Conservation (phyloP, 2,888 invertebrate species). For the Fissipunctia ypsillon region DNA sequence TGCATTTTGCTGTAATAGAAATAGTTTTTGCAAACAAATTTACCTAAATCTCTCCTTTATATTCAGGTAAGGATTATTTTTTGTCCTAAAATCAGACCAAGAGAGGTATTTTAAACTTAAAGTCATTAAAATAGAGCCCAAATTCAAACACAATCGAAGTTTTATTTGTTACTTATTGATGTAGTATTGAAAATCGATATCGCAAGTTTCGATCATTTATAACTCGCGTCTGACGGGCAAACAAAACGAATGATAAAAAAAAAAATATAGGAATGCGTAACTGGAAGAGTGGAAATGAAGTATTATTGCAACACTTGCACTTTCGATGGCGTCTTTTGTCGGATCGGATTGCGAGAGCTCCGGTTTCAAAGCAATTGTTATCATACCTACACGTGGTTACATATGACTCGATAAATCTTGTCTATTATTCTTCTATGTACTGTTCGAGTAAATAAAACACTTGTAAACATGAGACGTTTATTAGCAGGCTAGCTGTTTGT, state of each 20-base stretch:
- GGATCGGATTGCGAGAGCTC: conserved; percentile 76
- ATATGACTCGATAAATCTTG: conserved; percentile 20
- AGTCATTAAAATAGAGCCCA: conserved; percentile 53
- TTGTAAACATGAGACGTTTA: conserved; percentile 15
- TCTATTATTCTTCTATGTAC: conserved; percentile 27
- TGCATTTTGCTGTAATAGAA: conserved; percentile 68
- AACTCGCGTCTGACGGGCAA: conserved; percentile 87
- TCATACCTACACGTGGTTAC: conserved; percentile 68
- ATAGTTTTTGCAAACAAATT: conserved; percentile 73
- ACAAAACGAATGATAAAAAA: conserved; percentile 85
- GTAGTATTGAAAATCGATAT: conserved; percentile 84
- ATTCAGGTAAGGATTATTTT: conserved; percentile 82
- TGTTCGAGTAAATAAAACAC: conserved; percentile 35
- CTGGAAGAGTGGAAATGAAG: conserved; percentile 86
- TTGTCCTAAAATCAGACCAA: conserved; percentile 46
- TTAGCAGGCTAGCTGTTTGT: conserved; percentile 15
- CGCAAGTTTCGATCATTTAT: conserved; percentile 89
- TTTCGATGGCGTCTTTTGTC: conserved; percentile 83
- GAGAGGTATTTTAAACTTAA: conserved; percentile 30
- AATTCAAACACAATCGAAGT: conserved; percentile 36
- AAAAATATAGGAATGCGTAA: conserved; percentile 83
- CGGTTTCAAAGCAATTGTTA: conserved; percentile 75
- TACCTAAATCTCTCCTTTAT: conserved; percentile 74
- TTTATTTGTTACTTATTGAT: conserved; percentile 66
- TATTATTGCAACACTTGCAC: conserved; percentile 90